These are phyloP conservation scores for Hecatera dysodea DNA, from an alignment of 2,888 invertebrate genomes.

Conservation along the genomic window DNA sequence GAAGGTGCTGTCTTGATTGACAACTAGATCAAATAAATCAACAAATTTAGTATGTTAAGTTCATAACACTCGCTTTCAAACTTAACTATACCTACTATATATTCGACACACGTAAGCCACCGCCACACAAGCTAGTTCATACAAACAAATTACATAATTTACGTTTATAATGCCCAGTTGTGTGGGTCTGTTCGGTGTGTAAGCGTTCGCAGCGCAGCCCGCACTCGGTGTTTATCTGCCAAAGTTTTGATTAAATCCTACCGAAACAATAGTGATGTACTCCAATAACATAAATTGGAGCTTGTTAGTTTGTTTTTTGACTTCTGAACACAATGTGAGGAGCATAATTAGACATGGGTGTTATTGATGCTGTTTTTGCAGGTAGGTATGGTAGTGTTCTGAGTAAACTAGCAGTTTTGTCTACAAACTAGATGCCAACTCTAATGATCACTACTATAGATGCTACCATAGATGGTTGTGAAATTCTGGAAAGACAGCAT, in stretches of 20 bases:
- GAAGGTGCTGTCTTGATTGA: not conserved
- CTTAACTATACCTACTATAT: not conserved
- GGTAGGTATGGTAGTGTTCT: not conserved
- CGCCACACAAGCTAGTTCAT: conserved; percentile 16
- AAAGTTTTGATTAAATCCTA: conserved; percentile 65
- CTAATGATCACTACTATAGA: conserved; percentile 1
- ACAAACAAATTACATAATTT: conserved; percentile 47
- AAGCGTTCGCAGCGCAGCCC: conserved; percentile 28
- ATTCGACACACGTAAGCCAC: not conserved
- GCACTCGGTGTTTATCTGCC: conserved; percentile 48
- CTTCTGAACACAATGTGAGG: conserved; percentile 12
- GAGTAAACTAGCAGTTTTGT: not conserved
- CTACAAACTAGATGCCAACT: not conserved
- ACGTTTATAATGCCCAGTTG: conserved; percentile 50
- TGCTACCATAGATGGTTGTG: not conserved
- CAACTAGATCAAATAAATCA: not conserved
- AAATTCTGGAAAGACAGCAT: not conserved
- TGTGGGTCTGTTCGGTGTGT: conserved; percentile 46
- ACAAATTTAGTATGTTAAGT: not conserved
- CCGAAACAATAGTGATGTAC: conserved; percentile 53
- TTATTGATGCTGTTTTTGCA: conserved; percentile 2
- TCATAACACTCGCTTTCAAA: not conserved
- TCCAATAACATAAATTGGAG: conserved; percentile 50
- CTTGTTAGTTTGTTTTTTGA: conserved; percentile 52
- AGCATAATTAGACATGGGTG: conserved; percentile 8